These are phyloP conservation scores for Drosophila melanogaster DNA, from an alignment of 1,140 invertebrate genomes.

Conservation along the genomic window DNA sequence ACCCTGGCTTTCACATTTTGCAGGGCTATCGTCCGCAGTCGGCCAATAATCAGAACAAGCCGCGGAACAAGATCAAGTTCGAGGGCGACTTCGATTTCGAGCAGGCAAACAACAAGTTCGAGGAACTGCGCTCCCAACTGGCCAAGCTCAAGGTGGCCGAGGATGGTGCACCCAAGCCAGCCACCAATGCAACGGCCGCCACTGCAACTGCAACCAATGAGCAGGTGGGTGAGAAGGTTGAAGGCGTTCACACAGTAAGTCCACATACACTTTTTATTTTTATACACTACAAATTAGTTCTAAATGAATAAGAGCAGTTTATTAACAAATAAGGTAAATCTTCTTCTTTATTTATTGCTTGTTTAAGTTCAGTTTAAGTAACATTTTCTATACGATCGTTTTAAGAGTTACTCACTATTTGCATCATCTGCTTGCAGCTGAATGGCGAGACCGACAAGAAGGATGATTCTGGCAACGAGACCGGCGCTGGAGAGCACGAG, in stretches of 20 bases:
- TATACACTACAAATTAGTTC: not conserved
- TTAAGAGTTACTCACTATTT: not conserved
- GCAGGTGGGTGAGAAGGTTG: constrained; percentile 73
- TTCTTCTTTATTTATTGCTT: too few relatives aligned
- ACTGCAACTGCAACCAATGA: constrained; percentile 77
- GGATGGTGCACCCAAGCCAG: constrained; percentile 85
- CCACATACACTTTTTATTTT: constrained; percentile 26
- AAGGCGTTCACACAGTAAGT: constrained; percentile 33
- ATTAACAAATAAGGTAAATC: too few relatives aligned
- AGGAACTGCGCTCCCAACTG: constrained; percentile 94
- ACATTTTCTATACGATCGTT: too few relatives aligned
- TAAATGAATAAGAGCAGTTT: not conserved
- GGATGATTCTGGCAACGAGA: constrained; percentile 93
- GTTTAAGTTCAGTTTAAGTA: too few relatives aligned
- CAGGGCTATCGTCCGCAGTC: constrained; percentile 77
- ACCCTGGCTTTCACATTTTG: not conserved
- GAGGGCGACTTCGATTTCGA: constrained; percentile 91
- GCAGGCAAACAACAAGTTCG: constrained; percentile 97
- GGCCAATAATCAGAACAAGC: constrained; percentile 73
- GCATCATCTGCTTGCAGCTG: constrained; percentile 59
- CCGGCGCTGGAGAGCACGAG: constrained; percentile 91
- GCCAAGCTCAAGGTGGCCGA: constrained; percentile 92
- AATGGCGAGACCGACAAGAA: constrained; percentile 91
- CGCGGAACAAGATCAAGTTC: constrained; percentile 74
- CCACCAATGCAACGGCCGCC: constrained; percentile 43